Evolutionary conservation across 2,113 vertebrate species (phyloP), one percentile per base, ranked within the genome.

Genomic region (Equus przewalskii): DNA sequence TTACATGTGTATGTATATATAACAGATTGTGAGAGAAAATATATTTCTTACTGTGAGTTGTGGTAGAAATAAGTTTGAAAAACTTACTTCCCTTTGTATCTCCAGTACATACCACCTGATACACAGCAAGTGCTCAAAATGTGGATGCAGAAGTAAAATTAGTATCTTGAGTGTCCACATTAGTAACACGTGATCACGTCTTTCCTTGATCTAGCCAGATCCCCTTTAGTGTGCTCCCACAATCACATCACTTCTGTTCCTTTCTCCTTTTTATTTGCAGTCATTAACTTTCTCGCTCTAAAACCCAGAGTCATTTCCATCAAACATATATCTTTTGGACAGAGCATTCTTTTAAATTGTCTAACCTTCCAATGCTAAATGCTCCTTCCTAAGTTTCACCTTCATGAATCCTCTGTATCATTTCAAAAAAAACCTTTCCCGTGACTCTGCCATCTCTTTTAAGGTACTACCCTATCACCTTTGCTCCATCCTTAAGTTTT

Each of bases 271-370:
- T 49, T 82, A 85, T 41, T 51, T 69, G 26, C 30, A 89, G 65
- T 18, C 70, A 85, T 56, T 26, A 73, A 94, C 69, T 62, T 83
- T 69, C 84, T 83, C 5, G 16, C 33, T 90, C 64, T 72, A 93
- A 86, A 83, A 79, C 14, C 72, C 58, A 89, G 54, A 84, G 7
- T 72, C 83, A 82, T 26, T 94, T 82, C 91, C 92, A 92, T 3
- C 91, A 26, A 62, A 83, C 33, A 49, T 86, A 5, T 62, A 70
- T 54, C 51, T 92, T 83, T 64, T 26, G 14, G 73, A 70, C 5
- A 13, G 15, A 92, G 41, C 1, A 62, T 33, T 83, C 73, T 73
- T 89, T 95, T 76, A 75, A 76, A 58, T 24, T 84, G 70, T 83
- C 82, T 81, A 76, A 80, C 8, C 7, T 82, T 56, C 56, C 69